phyloP scores from a whole-genome alignment of 2,113 vertebrate genomes.

The Lepisosteus oculatus region DNA sequence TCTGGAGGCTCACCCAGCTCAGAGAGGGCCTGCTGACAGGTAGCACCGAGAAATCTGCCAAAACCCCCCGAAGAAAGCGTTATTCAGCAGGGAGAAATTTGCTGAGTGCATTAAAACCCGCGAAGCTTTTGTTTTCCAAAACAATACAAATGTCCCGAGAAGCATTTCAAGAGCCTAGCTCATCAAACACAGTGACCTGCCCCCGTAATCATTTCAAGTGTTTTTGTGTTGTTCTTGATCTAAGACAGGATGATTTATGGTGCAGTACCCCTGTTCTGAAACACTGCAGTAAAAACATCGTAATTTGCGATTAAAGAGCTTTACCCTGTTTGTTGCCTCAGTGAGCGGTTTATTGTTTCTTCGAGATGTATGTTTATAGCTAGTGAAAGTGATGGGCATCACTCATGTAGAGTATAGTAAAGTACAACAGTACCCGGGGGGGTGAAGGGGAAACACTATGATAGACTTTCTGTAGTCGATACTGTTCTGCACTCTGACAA shows the following conservation, averaged over 20 bases:
- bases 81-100: too few species aligned
- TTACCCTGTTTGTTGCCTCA: not conserved
- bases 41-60: too few species aligned
- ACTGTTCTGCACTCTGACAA: not conserved
- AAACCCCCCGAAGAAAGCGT: too few species aligned
- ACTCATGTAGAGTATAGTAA: constrained; percentile 8
- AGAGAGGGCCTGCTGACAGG: too few species aligned
- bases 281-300: not conserved
- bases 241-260: not conserved
- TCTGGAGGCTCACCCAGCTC: too few species aligned
- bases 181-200: not conserved
- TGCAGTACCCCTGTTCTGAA: not conserved
- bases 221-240: not conserved
- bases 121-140: not conserved
- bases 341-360: not conserved
- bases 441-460: constrained; percentile 6
- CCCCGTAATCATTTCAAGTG: not conserved
- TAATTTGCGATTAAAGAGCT: not conserved
- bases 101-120: too few species aligned
- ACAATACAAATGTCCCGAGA: not conserved
- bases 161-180: not conserved
- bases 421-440: not conserved
- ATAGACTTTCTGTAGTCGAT: not conserved
- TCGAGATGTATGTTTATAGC: constrained; percentile 1
- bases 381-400: constrained; percentile 6